A percentile compares a stretch with the other conserved stretches of the same genome.
These are phyloP conservation scores for Tapera naevia DNA, from an alignment of 2,797 vertebrate species.

Conservation along the genomic window DNA sequence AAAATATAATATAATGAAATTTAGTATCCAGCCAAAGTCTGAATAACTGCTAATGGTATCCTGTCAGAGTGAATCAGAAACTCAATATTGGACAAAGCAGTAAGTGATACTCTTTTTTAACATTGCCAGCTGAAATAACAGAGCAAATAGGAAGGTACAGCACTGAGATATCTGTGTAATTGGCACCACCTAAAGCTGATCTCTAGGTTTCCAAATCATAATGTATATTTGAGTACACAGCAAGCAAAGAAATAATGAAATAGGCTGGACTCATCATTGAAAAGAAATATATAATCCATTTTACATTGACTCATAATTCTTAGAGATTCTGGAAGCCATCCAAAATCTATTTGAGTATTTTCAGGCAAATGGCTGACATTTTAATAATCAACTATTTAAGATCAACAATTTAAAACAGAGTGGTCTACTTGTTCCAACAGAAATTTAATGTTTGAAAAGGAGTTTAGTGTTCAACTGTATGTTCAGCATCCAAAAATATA, in stretches of 20 bases:
- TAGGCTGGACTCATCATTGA: not conserved
- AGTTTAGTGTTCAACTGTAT: not conserved
- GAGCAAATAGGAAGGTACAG: conserved; percentile 33
- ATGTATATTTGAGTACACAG: not conserved
- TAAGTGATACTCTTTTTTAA: conserved; percentile 47
- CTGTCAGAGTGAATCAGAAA: conserved; percentile 52
- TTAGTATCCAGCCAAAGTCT: not conserved
- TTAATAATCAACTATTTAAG: conserved; percentile 40
- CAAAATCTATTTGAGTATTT: conserved; percentile 50
- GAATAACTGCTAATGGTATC: conserved; percentile 39
- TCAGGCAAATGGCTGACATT: conserved; percentile 46
- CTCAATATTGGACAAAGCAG: conserved; percentile 13
- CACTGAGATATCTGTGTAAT: conserved; percentile 33
- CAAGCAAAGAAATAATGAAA: conserved; percentile 42
- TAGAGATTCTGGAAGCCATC: conserved; percentile 35
- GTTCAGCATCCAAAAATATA: not conserved
- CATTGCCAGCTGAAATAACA: conserved; percentile 40
- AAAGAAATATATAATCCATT: conserved; percentile 35
- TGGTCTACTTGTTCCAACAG: conserved; percentile 4
- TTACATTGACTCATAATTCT: conserved; percentile 45
- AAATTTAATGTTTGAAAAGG: conserved; percentile 35
- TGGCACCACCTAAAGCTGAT: conserved; percentile 52
- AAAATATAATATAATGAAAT: conserved; percentile 24
- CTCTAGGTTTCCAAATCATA: conserved; percentile 32
- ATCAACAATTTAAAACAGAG: conserved; percentile 36